Evolutionary conservation across 2,113 vertebrate genomes (phyloP).

Genomic region (Tylochromis polylepis): DNA sequence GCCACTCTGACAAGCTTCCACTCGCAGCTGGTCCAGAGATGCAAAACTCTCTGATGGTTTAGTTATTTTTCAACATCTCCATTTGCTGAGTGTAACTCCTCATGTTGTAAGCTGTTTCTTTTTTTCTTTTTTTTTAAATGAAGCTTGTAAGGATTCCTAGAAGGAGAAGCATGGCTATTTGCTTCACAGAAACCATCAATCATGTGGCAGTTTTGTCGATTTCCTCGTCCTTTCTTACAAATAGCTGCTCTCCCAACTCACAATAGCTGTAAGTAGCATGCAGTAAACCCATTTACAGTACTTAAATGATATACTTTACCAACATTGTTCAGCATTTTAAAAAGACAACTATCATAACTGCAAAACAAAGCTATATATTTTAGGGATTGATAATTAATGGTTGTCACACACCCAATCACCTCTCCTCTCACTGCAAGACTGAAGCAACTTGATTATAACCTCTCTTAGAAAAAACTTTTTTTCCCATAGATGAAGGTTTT

Average conservation of each 20-base stretch:
- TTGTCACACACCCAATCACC: background rate
- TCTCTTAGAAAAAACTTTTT: background rate
- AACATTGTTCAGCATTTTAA: background rate
- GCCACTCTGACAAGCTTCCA: background rate
- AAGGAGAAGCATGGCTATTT: background rate
- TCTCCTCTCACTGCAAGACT: background rate
- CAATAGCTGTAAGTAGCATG: background rate
- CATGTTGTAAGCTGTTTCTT: background rate
- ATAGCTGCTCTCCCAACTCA: background rate
- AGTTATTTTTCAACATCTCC: background rate
- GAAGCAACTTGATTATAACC: background rate
- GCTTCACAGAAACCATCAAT: conserved; percentile 24
- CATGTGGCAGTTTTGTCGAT: background rate
- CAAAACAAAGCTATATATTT: background rate
- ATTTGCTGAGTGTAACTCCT: background rate
- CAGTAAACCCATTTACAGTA: background rate
- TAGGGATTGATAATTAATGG: background rate
- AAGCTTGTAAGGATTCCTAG: background rate
- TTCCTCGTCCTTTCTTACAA: background rate
- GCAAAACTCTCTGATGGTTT: background rate
- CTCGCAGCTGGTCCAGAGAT: background rate
- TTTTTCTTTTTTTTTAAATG: background rate
- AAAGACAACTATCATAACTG: background rate
- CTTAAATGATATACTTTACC: background rate
- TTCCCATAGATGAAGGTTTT: background rate